Evolutionary conservation across 2,888 invertebrate genomes (phyloP).

Genomic region (Dusona sp.): DNA sequence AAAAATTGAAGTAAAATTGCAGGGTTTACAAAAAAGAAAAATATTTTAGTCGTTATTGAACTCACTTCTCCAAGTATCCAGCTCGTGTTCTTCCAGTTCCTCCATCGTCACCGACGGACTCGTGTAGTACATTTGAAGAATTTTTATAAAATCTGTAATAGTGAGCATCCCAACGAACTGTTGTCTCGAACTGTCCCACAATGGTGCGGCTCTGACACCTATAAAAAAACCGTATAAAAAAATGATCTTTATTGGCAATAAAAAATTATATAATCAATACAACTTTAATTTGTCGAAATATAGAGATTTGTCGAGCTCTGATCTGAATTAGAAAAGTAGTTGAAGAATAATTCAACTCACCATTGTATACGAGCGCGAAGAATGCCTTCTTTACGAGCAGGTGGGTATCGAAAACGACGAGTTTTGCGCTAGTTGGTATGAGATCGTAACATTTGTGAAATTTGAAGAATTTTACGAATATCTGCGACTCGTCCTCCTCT

Average conservation of each 20-base stretch:
- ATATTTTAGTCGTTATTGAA: conserved; percentile 55
- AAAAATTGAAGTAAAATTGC: neutral
- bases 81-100: conserved; percentile 97
- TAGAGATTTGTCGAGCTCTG: neutral
- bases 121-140: conserved; percentile 98
- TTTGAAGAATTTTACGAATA: conserved; percentile 99
- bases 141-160: conserved; percentile 99
- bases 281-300: neutral
- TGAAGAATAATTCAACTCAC: conserved; percentile 85
- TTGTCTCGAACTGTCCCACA: conserved; percentile 98
- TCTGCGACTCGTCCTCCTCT: conserved; percentile 99
- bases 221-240: conserved; percentile 41
- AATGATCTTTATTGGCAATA: neutral
- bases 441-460: conserved; percentile 99
- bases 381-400: conserved; percentile 99
- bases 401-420: conserved; percentile 99
- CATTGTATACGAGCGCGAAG: conserved; percentile 99
- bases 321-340: neutral
- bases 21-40: neutral
- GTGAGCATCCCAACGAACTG: conserved; percentile 99
- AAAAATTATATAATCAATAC: neutral
- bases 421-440: conserved; percentile 99
- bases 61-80: conserved; percentile 97
- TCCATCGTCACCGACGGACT: conserved; percentile 97
- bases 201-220: conserved; percentile 98